phyloP scores from a whole-genome alignment of 2,888 invertebrate genomes.

The Amiota minor region DNA sequence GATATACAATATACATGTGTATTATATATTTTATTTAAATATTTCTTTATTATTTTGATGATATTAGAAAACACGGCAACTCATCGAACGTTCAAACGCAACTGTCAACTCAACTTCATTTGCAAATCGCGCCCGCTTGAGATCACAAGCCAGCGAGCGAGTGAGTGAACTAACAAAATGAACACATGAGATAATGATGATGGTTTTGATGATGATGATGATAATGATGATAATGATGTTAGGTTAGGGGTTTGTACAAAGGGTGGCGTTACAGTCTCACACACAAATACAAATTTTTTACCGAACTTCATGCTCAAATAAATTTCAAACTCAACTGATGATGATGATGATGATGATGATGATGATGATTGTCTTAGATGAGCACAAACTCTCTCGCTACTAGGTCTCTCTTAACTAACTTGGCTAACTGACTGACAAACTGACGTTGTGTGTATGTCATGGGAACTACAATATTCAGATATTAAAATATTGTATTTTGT shows the following conservation, averaged over 20 bases:
- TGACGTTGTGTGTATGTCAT: slow-evolving; percentile 24
- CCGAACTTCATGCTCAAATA: not conserved
- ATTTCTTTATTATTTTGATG: not conserved
- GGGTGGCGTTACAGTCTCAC: not conserved
- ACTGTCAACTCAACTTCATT: slow-evolving; percentile 30
- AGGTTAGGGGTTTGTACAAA: not conserved
- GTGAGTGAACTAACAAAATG: too few relatives aligned
- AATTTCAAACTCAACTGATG: too few relatives aligned
- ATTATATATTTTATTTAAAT: not conserved
- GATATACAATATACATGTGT: not conserved
- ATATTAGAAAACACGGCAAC: slow-evolving; percentile 1
- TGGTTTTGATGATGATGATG: not conserved
- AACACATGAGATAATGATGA: not conserved
- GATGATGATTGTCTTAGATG: too few relatives aligned
- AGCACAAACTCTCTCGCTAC: too few relatives aligned
- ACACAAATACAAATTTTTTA: not conserved
- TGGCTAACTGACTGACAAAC: not conserved
- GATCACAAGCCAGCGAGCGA: too few relatives aligned
- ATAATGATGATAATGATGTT: not conserved
- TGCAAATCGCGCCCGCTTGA: slow-evolving; percentile 8
- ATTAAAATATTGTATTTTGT: slow-evolving; percentile 47
- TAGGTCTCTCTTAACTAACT: not conserved
- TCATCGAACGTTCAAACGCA: slow-evolving; percentile 13
- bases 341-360: too few relatives aligned
- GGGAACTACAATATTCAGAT: slow-evolving; percentile 35